Conservation (phyloP, 2,113 vertebrate genomes). For the Menura novaehollandiae region DNA sequence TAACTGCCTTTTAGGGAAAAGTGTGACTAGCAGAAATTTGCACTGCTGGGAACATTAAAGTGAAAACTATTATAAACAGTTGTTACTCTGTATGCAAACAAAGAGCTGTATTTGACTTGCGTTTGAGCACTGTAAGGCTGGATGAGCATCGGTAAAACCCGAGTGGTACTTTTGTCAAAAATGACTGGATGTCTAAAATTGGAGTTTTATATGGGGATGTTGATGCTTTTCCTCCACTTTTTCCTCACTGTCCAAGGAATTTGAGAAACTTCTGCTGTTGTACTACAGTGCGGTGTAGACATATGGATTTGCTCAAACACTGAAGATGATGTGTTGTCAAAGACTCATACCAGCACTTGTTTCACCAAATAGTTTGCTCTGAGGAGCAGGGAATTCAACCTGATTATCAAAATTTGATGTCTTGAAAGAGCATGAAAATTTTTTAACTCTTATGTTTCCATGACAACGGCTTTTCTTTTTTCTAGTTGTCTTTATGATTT, state of each 20-base stretch:
- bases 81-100: not conserved
- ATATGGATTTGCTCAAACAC: not conserved
- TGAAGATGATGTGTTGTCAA: not conserved
- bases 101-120: not conserved
- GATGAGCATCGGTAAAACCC: not conserved
- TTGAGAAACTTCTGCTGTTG: not conserved
- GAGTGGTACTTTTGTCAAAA: not conserved
- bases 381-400: constrained; percentile 6
- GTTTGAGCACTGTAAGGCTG: not conserved
- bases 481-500: not conserved
- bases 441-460: constrained; percentile 48
- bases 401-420: constrained; percentile 40
- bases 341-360: not conserved
- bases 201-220: not conserved
- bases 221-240: not conserved
- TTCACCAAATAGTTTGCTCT: not conserved
- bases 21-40: not conserved
- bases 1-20: not conserved
- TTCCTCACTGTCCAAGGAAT: not conserved
- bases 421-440: not conserved
- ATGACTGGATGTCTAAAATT: not conserved
- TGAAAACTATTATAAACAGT: not conserved
- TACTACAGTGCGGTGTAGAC: not conserved
- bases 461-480: constrained; percentile 8
- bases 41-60: not conserved